Evolutionary conservation across 2,888 invertebrate genomes (phyloP).

Genomic region (Eutolmus rufibarbis): DNA sequence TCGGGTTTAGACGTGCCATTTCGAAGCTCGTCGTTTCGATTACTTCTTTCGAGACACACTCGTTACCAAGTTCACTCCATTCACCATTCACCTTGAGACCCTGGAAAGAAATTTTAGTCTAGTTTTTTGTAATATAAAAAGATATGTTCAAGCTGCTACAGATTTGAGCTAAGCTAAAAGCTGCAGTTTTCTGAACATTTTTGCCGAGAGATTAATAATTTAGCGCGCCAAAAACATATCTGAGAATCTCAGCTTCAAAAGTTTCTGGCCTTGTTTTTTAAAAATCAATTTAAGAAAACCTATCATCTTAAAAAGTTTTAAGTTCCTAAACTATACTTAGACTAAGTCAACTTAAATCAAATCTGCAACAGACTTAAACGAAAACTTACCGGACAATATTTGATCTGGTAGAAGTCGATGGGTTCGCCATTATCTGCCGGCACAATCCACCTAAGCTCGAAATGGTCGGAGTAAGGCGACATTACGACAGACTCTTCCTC

Average conservation of each 20-base stretch:
- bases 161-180: not conserved
- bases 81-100: slow-evolving; percentile 72
- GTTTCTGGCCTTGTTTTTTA: no score
- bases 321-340: no score
- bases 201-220: no score
- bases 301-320: no score
- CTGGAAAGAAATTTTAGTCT: slow-evolving; percentile 58
- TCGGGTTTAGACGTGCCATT: slow-evolving; percentile 74
- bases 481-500: slow-evolving; percentile 64
- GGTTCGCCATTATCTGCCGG: slow-evolving; percentile 90
- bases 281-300: no score
- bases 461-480: slow-evolving; percentile 78
- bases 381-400: slow-evolving; percentile 76
- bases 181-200: no score
- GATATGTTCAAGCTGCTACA: not conserved
- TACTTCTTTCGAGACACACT: slow-evolving; percentile 69
- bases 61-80: slow-evolving; percentile 68
- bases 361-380: slow-evolving; percentile 46
- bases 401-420: slow-evolving; percentile 82
- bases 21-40: slow-evolving; percentile 73
- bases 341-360: not conserved
- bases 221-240: no score
- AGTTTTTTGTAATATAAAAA: not conserved
- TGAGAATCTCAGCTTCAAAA: no score
- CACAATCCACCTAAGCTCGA: slow-evolving; percentile 82